Percentiles rank a stretch among this genome's conserved stretches.
Evolutionary conservation across 2,888 invertebrate species (phyloP).

Genomic region (Mayetiola destructor): DNA sequence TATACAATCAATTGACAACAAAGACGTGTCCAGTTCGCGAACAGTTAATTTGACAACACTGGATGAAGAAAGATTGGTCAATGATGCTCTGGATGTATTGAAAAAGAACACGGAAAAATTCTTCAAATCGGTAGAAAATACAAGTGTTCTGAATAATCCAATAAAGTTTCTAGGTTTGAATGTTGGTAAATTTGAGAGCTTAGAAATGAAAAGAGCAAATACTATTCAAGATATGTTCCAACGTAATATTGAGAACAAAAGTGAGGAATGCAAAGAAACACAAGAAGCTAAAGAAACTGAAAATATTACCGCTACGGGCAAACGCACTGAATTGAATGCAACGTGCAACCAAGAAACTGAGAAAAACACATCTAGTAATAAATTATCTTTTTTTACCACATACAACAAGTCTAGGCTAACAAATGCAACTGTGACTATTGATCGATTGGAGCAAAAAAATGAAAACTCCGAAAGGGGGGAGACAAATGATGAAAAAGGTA

Average conservation of each 20-base stretch:
- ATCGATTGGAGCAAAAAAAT: not conserved
- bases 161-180: constrained; percentile 62
- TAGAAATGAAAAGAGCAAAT: constrained; percentile 36
- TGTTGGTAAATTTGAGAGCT: constrained; percentile 61
- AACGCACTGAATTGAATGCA: constrained; percentile 14
- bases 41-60: constrained; percentile 45
- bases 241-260: constrained; percentile 21
- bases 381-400: too few species aligned
- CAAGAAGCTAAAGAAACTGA: constrained; percentile 17
- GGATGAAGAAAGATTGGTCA: constrained; percentile 50
- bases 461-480: not conserved
- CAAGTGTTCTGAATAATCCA: constrained; percentile 36
- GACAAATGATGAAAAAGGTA: not conserved
- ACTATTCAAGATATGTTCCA: constrained; percentile 45
- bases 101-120: constrained; percentile 41
- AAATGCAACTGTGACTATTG: not conserved
- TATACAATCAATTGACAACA: constrained; percentile 40
- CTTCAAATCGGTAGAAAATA: constrained; percentile 26
- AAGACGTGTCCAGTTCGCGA: constrained; percentile 49
- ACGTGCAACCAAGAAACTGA: not conserved
- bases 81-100: constrained; percentile 50
- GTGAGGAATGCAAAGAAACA: constrained; percentile 16
- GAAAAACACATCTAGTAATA: not conserved
- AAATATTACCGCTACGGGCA: constrained; percentile 1
- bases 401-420: too few species aligned